phyloP scores from a whole-genome alignment of 1,140 invertebrate genomes.

The Trachymyrmex septentrionalis region DNA sequence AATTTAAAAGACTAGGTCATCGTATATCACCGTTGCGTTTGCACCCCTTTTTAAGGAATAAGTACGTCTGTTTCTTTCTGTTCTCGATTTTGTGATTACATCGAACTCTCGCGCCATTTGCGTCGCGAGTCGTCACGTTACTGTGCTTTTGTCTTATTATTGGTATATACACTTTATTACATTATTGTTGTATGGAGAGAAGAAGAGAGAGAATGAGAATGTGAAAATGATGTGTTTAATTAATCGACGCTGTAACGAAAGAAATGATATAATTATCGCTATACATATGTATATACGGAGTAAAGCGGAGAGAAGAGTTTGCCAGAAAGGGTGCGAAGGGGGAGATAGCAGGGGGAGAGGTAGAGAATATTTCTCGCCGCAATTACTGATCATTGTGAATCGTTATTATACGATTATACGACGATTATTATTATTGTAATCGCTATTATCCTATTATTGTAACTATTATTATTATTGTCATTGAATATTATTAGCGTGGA shows the following conservation, averaged over 20 bases:
- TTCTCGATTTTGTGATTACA: slow-evolving; percentile 12
- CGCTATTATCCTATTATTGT: slow-evolving; percentile 73
- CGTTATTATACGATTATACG: slow-evolving; percentile 74
- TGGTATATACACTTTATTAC: slow-evolving; percentile 33
- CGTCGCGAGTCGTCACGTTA: slow-evolving; percentile 34
- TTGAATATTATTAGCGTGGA: slow-evolving; percentile 64
- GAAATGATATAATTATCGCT: slow-evolving; percentile 56
- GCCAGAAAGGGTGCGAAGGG: slow-evolving; percentile 56
- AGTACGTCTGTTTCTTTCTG: slow-evolving; percentile 36
- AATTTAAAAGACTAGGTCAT: not conserved
- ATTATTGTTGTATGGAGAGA: slow-evolving; percentile 53
- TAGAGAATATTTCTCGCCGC: slow-evolving; percentile 62
- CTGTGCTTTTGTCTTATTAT: slow-evolving; percentile 43
- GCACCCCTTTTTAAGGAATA: slow-evolving; percentile 35
- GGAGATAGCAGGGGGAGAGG: slow-evolving; percentile 52
- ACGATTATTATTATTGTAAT: slow-evolving; percentile 75
- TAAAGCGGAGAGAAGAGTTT: not conserved
- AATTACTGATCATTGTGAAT: slow-evolving; percentile 70
- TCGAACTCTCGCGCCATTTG: slow-evolving; percentile 35
- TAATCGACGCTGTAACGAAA: slow-evolving; percentile 70
- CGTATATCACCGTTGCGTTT: slow-evolving; percentile 16
- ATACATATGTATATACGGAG: slow-evolving; percentile 75
- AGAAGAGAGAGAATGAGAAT: slow-evolving; percentile 35
- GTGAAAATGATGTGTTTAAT: slow-evolving; percentile 51
- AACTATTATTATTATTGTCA: slow-evolving; percentile 69